Base-by-base conservation (phyloP, 2,797 vertebrate genomes). In the Monodelphis domestica region DNA sequence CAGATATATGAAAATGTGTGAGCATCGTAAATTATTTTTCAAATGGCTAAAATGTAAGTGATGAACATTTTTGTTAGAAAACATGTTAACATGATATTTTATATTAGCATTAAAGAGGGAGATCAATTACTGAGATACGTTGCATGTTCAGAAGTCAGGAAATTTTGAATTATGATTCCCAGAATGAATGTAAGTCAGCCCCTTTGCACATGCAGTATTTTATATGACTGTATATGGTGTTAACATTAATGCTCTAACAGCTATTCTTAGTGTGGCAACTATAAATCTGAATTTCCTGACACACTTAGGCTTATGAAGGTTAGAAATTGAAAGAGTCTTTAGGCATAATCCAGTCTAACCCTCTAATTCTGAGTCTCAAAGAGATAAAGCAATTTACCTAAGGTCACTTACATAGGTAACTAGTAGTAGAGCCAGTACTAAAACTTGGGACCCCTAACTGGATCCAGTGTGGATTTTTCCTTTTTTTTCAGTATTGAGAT, bases 191-290 rank as follows among this genome's bases (percentile, higher is more conserved):
- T 97, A 98, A 97, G 96, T 98, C 96, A 97, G 97, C 87, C 93
- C 89, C 88, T 96, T 97, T 97, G 96, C 97, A 97, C 97, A 96
- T 93, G 12, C 96, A 98, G 91, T 98, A 97, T 97, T 98, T 98
- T 98, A 98, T 97, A 96, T 95, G 98, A 96, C 97, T 98, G 93
- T 97, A 97, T 97, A 87, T 98, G 95, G 98, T 98, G 98, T 98
- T 98, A 98, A 98, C 97, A 97, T 98, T 98, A 98, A 98, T 98
- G 96, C 98, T 94, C 97, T 98, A 97, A 98, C 97, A 95, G 97
- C 96, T 94, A 96, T 96, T 90, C 95, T 97, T 97, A 97, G 97
- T 97, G 96, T 97, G 97, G 97, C 90, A 90, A 96, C 97, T 96
- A 97, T 97, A 97, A 97, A 97, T 97, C 97, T 97, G 93, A 97